phyloP scores from a whole-genome alignment of 1,140 invertebrate species.

The Pseudoatta argentina region DNA sequence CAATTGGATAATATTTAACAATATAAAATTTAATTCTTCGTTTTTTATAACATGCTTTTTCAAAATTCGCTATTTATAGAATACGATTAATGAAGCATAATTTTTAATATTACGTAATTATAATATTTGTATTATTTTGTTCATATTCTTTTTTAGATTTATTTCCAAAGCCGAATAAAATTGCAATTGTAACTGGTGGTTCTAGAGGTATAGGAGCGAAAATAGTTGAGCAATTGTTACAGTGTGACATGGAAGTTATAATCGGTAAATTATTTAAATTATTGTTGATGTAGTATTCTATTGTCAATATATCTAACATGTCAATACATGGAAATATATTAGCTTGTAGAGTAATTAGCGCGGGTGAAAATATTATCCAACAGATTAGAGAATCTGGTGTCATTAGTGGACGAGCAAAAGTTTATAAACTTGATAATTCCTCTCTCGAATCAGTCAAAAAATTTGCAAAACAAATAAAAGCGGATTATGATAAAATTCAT shows the following conservation, averaged over 20 bases:
- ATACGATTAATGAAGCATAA: background rate
- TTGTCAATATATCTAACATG: background rate
- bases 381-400: conserved; percentile 87
- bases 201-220: conserved; percentile 94
- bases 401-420: conserved; percentile 84
- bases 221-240: conserved; percentile 92
- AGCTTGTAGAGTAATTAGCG: conserved; percentile 90
- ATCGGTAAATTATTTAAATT: conserved; percentile 88
- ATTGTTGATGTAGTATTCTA: conserved; percentile 13
- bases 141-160: conserved; percentile 28
- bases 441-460: conserved; percentile 91
- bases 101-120: background rate
- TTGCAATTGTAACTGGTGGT: conserved; percentile 96
- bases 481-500: conserved; percentile 89
- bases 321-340: conserved; percentile 39
- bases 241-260: conserved; percentile 94
- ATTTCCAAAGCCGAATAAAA: conserved; percentile 84
- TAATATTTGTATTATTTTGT: background rate
- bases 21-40: background rate
- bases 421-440: conserved; percentile 88
- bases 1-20: background rate
- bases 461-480: conserved; percentile 90
- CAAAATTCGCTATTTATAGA: conserved; percentile 9
- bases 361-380: conserved; percentile 87
- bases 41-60: background rate